Evolutionary conservation across 2,888 invertebrate genomes (phyloP), one percentile per base, ranked within the genome.

Genomic region (Paralinhomoeus sp.): DNA sequence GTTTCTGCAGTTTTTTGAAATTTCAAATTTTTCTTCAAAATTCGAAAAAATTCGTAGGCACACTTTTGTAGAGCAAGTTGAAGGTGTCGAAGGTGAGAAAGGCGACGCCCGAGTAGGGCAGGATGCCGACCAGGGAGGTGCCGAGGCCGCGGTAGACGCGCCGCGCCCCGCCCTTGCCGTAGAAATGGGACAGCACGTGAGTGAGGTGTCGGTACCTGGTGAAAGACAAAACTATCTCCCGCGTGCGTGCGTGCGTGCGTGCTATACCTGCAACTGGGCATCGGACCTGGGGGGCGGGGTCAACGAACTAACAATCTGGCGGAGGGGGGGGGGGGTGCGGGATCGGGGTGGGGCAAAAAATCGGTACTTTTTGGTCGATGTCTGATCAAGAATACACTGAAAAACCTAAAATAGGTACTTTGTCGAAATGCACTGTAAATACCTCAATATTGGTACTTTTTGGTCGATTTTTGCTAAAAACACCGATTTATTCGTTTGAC

Each of bases 51-150:
- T 34, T 21, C 37, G 18, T 3, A 13, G 20, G 13, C 65, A 68
- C 62, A 82, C 82, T 77, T 57, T 70, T 65, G 58, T 81, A 75
- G 54, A 74, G 66, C 48, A 75, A 74, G 64, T 93, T 93, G 24
- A 93, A 71, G 1, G 81, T 78, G 68, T 93, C 93, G 62, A 89
- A 97, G 0, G 85, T 93, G 67, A 80, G 91, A 70, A 97, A 97
- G 18, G 89, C 85, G 42, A 80, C 80, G 3, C 93, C 93, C 0
- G 93, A 89, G 66, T 93, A 93, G 0, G 89, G 89, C 52, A 91
- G 78, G 3, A 87, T 85, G 1, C 93, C 93, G 21, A 84, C 63
- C 43, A 93, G 73, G 0, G 93, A 89, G 1, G 91, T 82, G 43
- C 76, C 69, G 64, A 79, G 85, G 0, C 91, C 91, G 51, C 79